Base-by-base conservation (phyloP, 2,113 vertebrate species). In the Sander lucioperca region DNA sequence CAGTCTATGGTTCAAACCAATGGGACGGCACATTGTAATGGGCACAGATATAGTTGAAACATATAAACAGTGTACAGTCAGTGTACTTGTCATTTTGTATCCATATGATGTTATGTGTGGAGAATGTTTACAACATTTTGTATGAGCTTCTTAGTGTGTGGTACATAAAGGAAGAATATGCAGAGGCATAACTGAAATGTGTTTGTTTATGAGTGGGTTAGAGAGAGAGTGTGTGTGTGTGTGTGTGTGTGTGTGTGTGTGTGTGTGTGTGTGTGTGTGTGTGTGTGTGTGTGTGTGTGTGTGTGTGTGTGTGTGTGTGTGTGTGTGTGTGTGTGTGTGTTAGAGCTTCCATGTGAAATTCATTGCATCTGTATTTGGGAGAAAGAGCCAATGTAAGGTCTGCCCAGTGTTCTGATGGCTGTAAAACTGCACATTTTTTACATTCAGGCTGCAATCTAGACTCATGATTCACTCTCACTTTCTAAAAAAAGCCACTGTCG, bases 321-420 rank as follows among this genome's bases (percentile, higher is more conserved):
- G 69, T 14, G 50, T n/a, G 25, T 5, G 66, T 48, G 23, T 48
- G 23, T 27, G 56, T 14, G 2, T 15, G 56, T 21, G 59, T 80
- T 86, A 25, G 79, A 76, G 79, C 77, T 87, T 62, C 85, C 70
- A 66, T 89, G 83, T 90, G 90, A 93, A 91, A 91, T 92, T 86
- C 82, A 80, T 43, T 85, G 82, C 23, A 4, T 79, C 69, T 85
- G 82, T 85, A 87, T 89, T 88, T 82, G 69, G 70, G 84, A 87
- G 80, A 67, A 78, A 75, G 79, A 83, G 81, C 4, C 88, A 74
- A 75, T 83, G 79, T 86, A 65, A 85, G 48, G 54, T 62, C 69
- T 68, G 84, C 74, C 80, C 62, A 47, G 63, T 14, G 69, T 54
- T 88, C 66, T 83, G 58, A 71, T 56, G 58, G 54, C 79, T 89